phyloP scores from a whole-genome alignment of 2,113 vertebrate genomes.

The Pica pica region DNA sequence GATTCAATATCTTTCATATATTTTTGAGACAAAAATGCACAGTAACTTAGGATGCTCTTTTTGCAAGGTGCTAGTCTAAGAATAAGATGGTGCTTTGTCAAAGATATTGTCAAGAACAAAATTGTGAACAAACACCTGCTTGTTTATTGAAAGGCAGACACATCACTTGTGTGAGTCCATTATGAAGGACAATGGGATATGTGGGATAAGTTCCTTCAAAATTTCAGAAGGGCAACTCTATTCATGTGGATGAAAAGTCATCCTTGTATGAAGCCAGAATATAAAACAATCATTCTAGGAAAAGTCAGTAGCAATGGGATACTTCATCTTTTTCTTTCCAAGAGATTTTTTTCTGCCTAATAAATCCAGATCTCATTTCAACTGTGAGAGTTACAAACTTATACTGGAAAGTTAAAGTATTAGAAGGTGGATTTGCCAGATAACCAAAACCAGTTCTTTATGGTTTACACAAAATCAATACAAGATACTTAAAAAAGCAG shows the following conservation, averaged over 20 bases:
- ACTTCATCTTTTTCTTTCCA: not conserved
- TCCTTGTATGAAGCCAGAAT: not conserved
- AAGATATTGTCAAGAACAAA: not conserved
- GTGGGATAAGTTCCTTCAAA: not conserved
- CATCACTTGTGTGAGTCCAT: not conserved
- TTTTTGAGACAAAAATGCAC: not conserved
- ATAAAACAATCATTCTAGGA: not conserved
- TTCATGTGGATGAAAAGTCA: not conserved
- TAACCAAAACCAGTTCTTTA: conserved; percentile 27
- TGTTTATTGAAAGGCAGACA: not conserved
- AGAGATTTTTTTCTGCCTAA: not conserved
- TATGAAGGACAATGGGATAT: not conserved
- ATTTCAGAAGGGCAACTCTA: not conserved
- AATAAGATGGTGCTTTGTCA: not conserved
- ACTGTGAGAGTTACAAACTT: not conserved
- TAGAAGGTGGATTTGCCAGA: not conserved
- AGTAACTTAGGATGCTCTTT: not conserved
- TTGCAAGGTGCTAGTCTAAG: not conserved
- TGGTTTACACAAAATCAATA: conserved; percentile 32
- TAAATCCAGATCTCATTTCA: conserved; percentile 13
- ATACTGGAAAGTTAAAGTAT: not conserved
- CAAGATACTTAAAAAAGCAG: conserved; percentile 18
- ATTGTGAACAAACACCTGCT: not conserved
- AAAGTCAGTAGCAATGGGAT: not conserved
- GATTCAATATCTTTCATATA: not conserved